These are phyloP conservation scores for Laodelphax striatellus DNA, from an alignment of 1,140 invertebrate genomes.

Conservation along the genomic window DNA sequence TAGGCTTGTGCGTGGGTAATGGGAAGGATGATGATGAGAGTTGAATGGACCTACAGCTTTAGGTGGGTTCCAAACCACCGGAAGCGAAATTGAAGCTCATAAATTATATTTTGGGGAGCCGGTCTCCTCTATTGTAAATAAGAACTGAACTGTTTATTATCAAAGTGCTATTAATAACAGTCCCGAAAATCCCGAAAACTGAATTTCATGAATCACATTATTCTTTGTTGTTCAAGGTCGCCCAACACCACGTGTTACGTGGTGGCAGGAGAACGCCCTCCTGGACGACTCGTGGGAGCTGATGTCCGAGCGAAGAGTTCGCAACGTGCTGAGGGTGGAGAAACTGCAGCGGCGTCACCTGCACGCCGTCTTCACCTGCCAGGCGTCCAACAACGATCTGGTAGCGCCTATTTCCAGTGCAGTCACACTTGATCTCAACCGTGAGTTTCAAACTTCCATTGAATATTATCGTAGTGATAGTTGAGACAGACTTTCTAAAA, in stretches of 20 bases:
- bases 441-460: conserved; percentile 41
- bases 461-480: too few species aligned
- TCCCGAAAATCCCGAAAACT: too few species aligned
- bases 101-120: too few species aligned
- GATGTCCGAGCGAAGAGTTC: conserved; percentile 46
- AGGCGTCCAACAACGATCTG: conserved; percentile 59
- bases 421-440: conserved; percentile 63
- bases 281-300: conserved; percentile 54
- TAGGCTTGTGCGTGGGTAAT: too few species aligned
- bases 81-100: too few species aligned
- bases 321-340: conserved; percentile 51
- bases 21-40: too few species aligned
- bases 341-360: conserved; percentile 53
- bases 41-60: too few species aligned
- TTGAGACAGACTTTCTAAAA: too few species aligned
- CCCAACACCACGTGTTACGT: conserved; percentile 59
- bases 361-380: conserved; percentile 55
- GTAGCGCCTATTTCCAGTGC: conserved; percentile 57
- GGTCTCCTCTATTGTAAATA: too few species aligned
- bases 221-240: conserved; percentile 39
- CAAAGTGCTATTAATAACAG: too few species aligned
- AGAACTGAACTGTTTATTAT: too few species aligned
- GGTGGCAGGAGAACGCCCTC: conserved; percentile 61
- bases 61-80: too few species aligned
- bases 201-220: background rate